Conservation (phyloP, 2,888 invertebrate species). For the Tachina lurida region DNA sequence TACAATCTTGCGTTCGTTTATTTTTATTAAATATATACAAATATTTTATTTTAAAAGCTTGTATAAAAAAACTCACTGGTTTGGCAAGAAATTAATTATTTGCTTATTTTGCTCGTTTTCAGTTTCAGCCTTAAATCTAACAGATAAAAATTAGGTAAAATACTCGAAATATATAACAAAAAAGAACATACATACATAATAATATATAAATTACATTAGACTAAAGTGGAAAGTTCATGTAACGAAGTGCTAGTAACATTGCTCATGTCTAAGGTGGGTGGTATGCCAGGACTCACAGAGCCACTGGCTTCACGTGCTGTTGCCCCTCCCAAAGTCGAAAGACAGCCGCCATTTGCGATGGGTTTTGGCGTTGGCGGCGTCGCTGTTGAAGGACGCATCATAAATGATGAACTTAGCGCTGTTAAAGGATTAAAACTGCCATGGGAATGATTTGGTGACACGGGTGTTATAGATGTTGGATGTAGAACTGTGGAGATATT, state of each 20-base stretch:
- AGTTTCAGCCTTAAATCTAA: constrained; percentile 27
- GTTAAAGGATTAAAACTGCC: constrained; percentile 81
- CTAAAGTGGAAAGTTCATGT: constrained; percentile 88
- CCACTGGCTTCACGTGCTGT: constrained; percentile 83
- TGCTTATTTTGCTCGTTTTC: constrained; percentile 1
- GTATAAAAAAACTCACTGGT: constrained; percentile 16
- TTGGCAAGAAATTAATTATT: constrained; percentile 34
- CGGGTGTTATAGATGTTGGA: constrained; percentile 82
- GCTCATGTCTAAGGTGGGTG: constrained; percentile 85
- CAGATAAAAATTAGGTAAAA: constrained; percentile 36
- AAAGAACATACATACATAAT: not conserved
- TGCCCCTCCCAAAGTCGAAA: constrained; percentile 72
- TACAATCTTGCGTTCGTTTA: not conserved
- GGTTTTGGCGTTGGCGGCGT: constrained; percentile 83
- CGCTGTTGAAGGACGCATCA: constrained; percentile 81
- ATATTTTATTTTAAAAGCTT: not conserved
- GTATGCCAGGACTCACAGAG: constrained; percentile 86
- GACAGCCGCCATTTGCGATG: constrained; percentile 74
- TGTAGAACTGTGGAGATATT: constrained; percentile 73
- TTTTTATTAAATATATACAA: constrained; percentile 16
- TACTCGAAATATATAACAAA: constrained; percentile 55
- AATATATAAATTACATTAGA: constrained; percentile 80
- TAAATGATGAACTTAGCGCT: constrained; percentile 78
- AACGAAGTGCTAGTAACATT: constrained; percentile 86
- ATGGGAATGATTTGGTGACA: constrained; percentile 83